Conservation (phyloP, 2,888 invertebrate genomes). For the Eristalis arbustorum region DNA sequence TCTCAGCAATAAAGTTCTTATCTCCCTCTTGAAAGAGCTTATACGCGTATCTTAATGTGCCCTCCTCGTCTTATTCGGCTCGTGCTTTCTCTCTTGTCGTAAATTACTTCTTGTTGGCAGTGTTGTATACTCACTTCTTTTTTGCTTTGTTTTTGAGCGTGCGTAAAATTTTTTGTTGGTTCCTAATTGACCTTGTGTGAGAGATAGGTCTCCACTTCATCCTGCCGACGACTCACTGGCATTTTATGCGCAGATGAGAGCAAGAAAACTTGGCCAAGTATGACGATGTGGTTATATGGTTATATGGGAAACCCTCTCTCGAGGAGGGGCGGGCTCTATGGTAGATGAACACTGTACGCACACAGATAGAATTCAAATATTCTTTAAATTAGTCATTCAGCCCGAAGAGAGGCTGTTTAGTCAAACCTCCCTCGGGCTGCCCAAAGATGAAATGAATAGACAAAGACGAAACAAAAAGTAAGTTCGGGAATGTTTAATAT, state of each 20-base stretch:
- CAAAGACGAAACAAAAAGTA: conserved; percentile 12
- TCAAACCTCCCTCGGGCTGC: neutral
- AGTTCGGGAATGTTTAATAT: conserved; percentile 29
- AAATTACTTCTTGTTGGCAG: conserved; percentile 10
- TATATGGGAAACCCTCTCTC: neutral
- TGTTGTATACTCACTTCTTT: neutral
- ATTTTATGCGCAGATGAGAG: neutral
- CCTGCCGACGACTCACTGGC: neutral
- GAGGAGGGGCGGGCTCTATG: neutral
- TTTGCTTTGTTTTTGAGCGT: neutral
- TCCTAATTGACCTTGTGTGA: conserved; percentile 53
- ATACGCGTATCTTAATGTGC: conserved; percentile 31
- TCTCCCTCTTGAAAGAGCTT: conserved; percentile 27
- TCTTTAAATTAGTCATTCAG: neutral
- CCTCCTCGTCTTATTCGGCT: neutral
- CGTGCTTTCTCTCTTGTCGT: neutral
- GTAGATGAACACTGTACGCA: neutral
- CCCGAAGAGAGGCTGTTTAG: neutral
- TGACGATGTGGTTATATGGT: no score
- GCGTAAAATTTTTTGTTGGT: conserved; percentile 31
- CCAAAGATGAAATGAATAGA: neutral
- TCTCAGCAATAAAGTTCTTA: conserved; percentile 45
- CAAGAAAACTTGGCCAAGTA: neutral
- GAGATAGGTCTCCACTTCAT: neutral
- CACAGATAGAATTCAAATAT: neutral